phyloP scores from a whole-genome alignment of 23 tunicate genomes.

The Ascidia mentula region DNA sequence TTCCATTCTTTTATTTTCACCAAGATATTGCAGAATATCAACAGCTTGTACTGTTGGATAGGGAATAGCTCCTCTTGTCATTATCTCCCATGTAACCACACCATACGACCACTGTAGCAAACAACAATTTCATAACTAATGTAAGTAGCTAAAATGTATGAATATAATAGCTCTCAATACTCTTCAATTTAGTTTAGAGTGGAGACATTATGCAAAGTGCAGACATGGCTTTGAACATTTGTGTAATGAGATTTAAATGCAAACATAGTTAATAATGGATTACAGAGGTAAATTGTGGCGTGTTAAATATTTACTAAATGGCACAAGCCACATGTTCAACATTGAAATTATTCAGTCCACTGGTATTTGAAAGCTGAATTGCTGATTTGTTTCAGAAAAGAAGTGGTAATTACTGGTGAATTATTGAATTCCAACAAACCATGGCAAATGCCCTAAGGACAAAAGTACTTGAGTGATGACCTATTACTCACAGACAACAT shows the following conservation, averaged over 20 bases:
- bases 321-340: too few relatives aligned
- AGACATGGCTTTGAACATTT: not conserved
- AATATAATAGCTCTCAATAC: too few relatives aligned
- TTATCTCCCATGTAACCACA: slow-evolving; percentile 83
- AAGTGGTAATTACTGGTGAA: not conserved
- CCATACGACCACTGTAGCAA: slow-evolving; percentile 89
- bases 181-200: too few relatives aligned
- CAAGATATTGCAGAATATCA: slow-evolving; percentile 70
- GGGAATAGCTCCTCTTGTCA: slow-evolving; percentile 92
- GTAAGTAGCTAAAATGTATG: not conserved
- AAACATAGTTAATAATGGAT: not conserved
- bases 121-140: not conserved
- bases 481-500: not conserved
- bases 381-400: not conserved
- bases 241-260: too few relatives aligned
- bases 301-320: too few relatives aligned
- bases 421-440: not conserved
- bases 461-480: not conserved
- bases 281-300: not conserved
- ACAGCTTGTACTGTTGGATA: slow-evolving; percentile 89
- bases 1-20: slow-evolving; percentile 87
- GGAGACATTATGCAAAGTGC: too few relatives aligned
- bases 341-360: too few relatives aligned
- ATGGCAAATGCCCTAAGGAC: not conserved
- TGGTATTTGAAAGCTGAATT: too few relatives aligned